Base-by-base conservation (phyloP, 2,888 invertebrate genomes). In the Pteria penguin region DNA sequence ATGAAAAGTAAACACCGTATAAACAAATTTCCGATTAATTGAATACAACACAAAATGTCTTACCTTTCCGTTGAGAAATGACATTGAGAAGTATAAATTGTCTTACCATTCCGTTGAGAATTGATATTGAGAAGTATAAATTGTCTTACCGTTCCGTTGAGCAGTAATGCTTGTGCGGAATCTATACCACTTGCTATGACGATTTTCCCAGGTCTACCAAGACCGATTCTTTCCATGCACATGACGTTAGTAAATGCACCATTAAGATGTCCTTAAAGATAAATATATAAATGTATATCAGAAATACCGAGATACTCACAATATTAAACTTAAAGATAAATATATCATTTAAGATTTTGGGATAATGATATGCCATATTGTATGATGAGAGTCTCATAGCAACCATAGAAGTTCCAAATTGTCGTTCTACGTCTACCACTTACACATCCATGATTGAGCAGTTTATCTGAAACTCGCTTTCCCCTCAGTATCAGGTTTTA, bases 201-300 rank as follows among this genome's bases (percentile, higher is more conserved):
- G 14, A 83, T 77, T 4, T 61, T 45, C 2, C 68, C 72, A 1
- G 75, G 75, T 11, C 54, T 79, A 26, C 67, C 67, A 26, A 78
- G 74, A 24, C 69, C 55, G 22, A 81, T 63, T 1, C 81, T 72
- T 0, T 54, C 65, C 36, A 81, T 62, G 57, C 83, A 83, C 18
- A 72, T 71, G n/a, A 65, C 80, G 58, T 79, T 81, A 3, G 81
- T 83, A 31, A 33, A 73, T 31, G 77, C 79, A 14, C 83, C 83
- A 31, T 75, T 79, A 62, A 83, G 66, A n/a, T n/a, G n/a, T n/a
- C n/a, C n/a, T n/a, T n/a, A n/a, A n/a, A n/a, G n/a, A n/a, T n/a
- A n/a, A n/a, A n/a, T n/a, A n/a, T n/a, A n/a, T n/a, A n/a, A n/a
- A n/a, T n/a, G n/a, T n/a, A n/a, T n/a, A n/a, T n/a, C n/a, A n/a